Base-by-base conservation (phyloP, 37 sponge, comb jelly and placozoan species). In the Aplysina aerophoba region DNA sequence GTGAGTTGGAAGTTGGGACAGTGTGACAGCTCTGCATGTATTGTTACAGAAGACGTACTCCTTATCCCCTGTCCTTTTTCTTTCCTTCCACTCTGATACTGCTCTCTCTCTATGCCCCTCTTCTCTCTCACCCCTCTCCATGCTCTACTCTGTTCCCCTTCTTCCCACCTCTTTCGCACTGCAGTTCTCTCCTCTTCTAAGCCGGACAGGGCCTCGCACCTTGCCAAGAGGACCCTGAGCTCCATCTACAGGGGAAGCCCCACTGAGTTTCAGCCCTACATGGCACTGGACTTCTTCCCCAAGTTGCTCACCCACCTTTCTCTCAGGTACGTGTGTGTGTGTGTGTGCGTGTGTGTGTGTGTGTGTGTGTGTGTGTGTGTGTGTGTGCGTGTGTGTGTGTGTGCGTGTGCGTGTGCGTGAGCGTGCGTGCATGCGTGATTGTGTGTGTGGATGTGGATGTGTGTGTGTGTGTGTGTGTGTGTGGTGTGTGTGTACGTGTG, bases 241-340 rank as follows among this genome's bases (percentile, higher is more conserved):
- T 34, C 80, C 62, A 86, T 90, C 60, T 90, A 90, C 59, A 16
- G 79, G 39, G 91, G 91, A 15, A 77, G 81, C 28, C 91, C 91
- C 8, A 73, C 21, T 30, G 83, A 86, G 54, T 90, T 86, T 34
- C 62, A 90, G 55, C 68, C 84, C 2, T 74, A 66, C 12, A 90
- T 90, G 91, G 86, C 81, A 34, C 28, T 90, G 57, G 91, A 90
- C 28, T 90, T 90, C 73, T 86, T 87, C 80, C 91, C 91, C 24
- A 82, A 87, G 75, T 35, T 86, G 1, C 59, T 90, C 38, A 80
- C 54, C 50, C 35, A 83, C 31, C 81, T 86, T 15, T 35, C 84
- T 53, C 64, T 90, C n/a, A 86, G 84, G 91, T 90, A 75, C 54
- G 4, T 15, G 25, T 24, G 25, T 50, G 40, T 24, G 54, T 75